Percentiles rank a stretch among this genome's conserved stretches.
phyloP scores from a whole-genome alignment of 2,888 invertebrate species.

The Sphaerophoria rueppellii region DNA sequence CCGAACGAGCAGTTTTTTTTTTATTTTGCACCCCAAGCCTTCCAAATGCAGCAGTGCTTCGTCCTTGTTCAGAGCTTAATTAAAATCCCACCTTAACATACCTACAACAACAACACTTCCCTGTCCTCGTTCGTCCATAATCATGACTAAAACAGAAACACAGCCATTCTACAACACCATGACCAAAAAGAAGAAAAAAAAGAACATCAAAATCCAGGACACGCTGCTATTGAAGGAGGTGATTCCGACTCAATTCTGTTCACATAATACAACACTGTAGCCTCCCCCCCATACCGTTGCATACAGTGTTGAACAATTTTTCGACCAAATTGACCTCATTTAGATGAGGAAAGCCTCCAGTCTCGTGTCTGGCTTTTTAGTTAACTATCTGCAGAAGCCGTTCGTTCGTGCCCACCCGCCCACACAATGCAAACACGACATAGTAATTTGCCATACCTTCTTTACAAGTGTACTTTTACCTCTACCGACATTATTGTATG shows the following conservation, averaged over 20 bases:
- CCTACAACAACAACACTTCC: not conserved
- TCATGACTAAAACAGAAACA: slow-evolving; percentile 43
- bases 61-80: slow-evolving; percentile 56
- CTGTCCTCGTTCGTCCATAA: slow-evolving; percentile 3
- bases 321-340: slow-evolving; percentile 65
- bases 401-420: not conserved
- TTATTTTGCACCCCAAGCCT: slow-evolving; percentile 2
- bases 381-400: not conserved
- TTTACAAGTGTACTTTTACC: not conserved
- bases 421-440: slow-evolving; percentile 9
- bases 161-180: not conserved
- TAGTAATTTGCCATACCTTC: not conserved
- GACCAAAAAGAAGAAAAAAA: not conserved
- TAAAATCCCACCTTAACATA: slow-evolving; percentile 63
- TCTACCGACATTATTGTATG: not conserved
- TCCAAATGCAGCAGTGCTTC: slow-evolving; percentile 25
- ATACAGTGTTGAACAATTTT: slow-evolving; percentile 27
- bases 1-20: slow-evolving; percentile 25
- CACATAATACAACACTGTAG: not conserved
- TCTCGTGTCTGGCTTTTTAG: slow-evolving; percentile 53
- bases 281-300: not conserved
- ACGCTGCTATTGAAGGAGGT: not conserved
- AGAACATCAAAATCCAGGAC: not conserved
- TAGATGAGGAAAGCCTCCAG: slow-evolving; percentile 42
- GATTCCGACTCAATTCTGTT: not conserved